Base-by-base conservation (phyloP, 2,113 vertebrate genomes). In the Prunella himalayana region DNA sequence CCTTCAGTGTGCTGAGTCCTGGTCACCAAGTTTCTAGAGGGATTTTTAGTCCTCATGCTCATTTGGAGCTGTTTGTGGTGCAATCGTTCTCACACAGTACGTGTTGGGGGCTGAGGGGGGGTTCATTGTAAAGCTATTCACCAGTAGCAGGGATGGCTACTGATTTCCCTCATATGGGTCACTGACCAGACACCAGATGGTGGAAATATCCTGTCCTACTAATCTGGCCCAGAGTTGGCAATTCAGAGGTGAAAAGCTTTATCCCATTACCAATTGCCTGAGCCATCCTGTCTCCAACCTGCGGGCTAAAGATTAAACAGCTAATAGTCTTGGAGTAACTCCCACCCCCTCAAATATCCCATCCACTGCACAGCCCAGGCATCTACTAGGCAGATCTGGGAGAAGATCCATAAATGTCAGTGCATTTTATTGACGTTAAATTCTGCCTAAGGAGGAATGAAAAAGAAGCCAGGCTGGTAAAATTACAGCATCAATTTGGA, bases 151-250 rank as follows among this genome's bases (percentile, higher is more conserved):
- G n/a, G 60, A 33, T 51, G 69, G 63, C 56, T 56, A 79, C 86
- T 72, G 25, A 60, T 88, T 81, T 86, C 63, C 53, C 87, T 94
- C 90, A 89, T 79, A 49, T 75, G 95, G 75, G 91, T 95, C 90
- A 94, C 86, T 91, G 80, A 90, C 85, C 82, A 95, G 90, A 95
- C 95, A 95, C 57, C 97, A 97, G 96, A 95, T 97, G 95, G 97
- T 88, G 77, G 84, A 89, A 93, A 88, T 76, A 91, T 31, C 95
- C 92, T 94, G 68, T 88, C 71, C 81, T 37, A 37, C 82, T 97
- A 97, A 97, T 95, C 95, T 96, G 84, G 50, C 64, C 54, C 81
- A 71, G 92, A 90, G 69, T 4, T 84, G 82, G 90, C 59, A 95
- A 91, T 91, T 91, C 56, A 71, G 83, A 90, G 88, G 75, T 88